A percentile compares a stretch with the other conserved stretches of the same genome.
Evolutionary conservation across 2,113 vertebrate species (phyloP).

Genomic region (Cololabis saira): DNA sequence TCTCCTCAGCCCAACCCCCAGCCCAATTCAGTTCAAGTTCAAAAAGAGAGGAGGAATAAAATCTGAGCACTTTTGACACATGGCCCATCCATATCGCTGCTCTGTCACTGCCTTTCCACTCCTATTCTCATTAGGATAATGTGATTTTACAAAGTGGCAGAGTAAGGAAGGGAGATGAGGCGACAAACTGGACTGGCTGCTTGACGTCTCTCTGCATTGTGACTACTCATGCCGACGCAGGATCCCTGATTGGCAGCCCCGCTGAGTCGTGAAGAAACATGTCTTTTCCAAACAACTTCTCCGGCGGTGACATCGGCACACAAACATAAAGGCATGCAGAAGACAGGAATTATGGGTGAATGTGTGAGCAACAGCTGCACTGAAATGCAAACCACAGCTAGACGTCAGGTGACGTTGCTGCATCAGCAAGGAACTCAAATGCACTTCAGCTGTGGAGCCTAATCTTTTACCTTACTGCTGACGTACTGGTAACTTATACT

Average conservation of each 20-base stretch:
- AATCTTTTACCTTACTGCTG: background rate
- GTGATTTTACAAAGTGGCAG: conserved; percentile 81
- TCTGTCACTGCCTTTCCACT: conserved; percentile 88
- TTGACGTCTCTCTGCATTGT: conserved; percentile 71
- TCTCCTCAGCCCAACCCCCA: conserved; percentile 27
- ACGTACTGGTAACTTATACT: too few relatives aligned
- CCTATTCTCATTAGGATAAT: conserved; percentile 91
- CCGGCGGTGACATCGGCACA: conserved; percentile 45
- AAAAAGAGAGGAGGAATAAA: conserved; percentile 63
- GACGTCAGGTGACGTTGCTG: background rate
- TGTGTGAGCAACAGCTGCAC: conserved; percentile 23
- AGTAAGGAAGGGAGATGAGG: conserved; percentile 68
- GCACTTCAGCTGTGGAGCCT: background rate
- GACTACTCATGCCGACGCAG: conserved; percentile 76
- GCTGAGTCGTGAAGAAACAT: conserved; percentile 79
- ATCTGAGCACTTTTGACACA: conserved; percentile 87
- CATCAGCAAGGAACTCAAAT: background rate
- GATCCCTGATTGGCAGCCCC: conserved; percentile 81
- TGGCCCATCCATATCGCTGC: conserved; percentile 84
- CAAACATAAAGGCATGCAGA: conserved; percentile 5
- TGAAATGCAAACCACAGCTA: conserved; percentile 19
- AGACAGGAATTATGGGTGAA: background rate
- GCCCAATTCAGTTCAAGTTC: conserved; percentile 34
- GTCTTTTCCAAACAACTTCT: conserved; percentile 78
- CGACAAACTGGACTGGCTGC: conserved; percentile 68